Percentiles rank a stretch among this genome's conserved stretches.
Evolutionary conservation across 2,113 vertebrate genomes (phyloP).

Genomic region (Syrrhaptes paradoxus): DNA sequence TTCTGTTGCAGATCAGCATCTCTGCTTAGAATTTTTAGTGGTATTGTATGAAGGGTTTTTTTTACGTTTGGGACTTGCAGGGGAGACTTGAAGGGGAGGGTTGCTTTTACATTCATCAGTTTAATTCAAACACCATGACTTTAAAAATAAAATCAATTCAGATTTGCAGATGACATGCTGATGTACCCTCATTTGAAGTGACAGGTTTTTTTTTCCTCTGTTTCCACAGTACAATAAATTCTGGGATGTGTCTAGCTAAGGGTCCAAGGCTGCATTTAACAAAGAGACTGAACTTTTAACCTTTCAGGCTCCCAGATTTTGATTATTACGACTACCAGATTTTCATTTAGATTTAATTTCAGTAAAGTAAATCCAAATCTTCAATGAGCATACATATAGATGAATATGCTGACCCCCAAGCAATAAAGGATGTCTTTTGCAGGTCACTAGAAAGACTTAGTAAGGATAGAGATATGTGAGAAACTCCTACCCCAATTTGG

Average conservation of each 20-base stretch:
- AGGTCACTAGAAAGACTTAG: neutral
- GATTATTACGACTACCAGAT: neutral
- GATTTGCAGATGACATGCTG: neutral
- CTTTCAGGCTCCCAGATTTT: slow-evolving; percentile 32
- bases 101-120: neutral
- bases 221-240: slow-evolving; percentile 55
- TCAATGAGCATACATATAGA: neutral
- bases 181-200: neutral
- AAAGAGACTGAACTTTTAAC: slow-evolving; percentile 63
- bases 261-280: slow-evolving; percentile 33
- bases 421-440: neutral
- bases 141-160: neutral
- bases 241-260: neutral
- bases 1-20: neutral
- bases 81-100: neutral
- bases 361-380: neutral
- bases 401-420: neutral
- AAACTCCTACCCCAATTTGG: neutral
- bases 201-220: neutral
- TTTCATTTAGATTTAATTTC: slow-evolving; percentile 4
- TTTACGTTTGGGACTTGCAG: neutral
- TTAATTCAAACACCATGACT: neutral
- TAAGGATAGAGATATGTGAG: neutral
- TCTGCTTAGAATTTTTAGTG: neutral
- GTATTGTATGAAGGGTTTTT: neutral